phyloP scores from a whole-genome alignment of 2,888 invertebrate genomes.

The Acronicta aceris region DNA sequence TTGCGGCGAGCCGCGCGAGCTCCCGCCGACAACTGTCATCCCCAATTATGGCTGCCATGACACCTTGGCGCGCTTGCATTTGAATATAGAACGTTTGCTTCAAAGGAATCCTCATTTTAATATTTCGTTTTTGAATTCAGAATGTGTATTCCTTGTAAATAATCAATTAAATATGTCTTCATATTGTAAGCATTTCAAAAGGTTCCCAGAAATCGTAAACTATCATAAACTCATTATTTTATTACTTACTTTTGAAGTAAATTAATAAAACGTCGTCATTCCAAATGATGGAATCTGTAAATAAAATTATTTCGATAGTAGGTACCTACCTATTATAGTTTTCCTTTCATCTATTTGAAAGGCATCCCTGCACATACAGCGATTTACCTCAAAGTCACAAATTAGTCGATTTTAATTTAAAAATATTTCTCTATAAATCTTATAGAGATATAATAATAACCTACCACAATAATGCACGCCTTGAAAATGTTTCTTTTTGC shows the following conservation, averaged over 20 bases:
- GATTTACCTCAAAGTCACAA: no score
- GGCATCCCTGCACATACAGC: no score
- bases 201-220: conserved; percentile 46
- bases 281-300: conserved; percentile 26
- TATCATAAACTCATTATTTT: conserved; percentile 47
- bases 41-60: conserved; percentile 85
- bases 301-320: conserved; percentile 7
- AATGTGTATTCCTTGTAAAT: conserved; percentile 57
- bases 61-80: conserved; percentile 83
- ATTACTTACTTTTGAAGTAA: conserved; percentile 39
- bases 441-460: no score
- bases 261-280: conserved; percentile 26
- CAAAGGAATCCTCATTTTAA: conserved; percentile 65
- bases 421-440: no score
- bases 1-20: conserved; percentile 65
- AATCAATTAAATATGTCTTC: conserved; percentile 57
- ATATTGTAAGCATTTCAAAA: conserved; percentile 53
- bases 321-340: no score
- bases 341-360: no score
- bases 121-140: conserved; percentile 54
- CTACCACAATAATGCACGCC: no score
- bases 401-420: no score
- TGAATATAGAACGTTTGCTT: conserved; percentile 79
- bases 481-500: no score
- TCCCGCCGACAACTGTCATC: conserved; percentile 82